These are phyloP conservation scores for Sus cebifrons DNA, from an alignment of 2,797 vertebrate species.

Conservation along the genomic window DNA sequence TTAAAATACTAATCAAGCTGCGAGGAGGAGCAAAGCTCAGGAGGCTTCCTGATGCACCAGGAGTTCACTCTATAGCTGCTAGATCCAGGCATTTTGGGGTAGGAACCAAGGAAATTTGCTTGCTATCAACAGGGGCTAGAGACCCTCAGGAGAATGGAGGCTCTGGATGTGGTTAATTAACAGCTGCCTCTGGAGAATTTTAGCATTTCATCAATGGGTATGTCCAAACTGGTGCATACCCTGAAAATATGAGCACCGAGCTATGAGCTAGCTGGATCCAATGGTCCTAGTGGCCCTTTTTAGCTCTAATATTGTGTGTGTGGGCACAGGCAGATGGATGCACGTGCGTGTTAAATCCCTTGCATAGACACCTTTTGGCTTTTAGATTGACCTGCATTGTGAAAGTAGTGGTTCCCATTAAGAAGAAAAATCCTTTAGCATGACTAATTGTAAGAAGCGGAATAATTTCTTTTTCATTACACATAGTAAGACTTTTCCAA, in stretches of 20 bases:
- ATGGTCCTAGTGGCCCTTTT: neutral
- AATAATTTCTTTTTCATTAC: neutral
- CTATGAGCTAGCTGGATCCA: neutral
- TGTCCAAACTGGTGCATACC: neutral
- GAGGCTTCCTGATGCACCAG: fast-evolving
- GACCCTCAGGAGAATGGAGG: neutral
- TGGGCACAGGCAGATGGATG: neutral
- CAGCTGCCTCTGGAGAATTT: neutral
- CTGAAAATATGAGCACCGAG: neutral
- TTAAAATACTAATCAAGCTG: neutral
- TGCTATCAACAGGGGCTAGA: neutral
- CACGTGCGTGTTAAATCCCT: neutral
- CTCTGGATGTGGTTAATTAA: neutral
- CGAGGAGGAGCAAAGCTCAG: fast-evolving
- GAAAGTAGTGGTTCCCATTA: neutral
- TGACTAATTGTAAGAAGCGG: neutral
- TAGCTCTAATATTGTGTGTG: neutral
- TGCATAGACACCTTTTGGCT: neutral
- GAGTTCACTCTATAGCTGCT: neutral
- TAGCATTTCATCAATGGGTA: neutral
- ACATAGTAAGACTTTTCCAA: neutral
- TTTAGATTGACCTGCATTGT: neutral
- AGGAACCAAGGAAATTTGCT: neutral
- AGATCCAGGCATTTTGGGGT: neutral
- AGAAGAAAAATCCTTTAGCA: neutral